These are phyloP conservation scores for Boloria euphrosyne DNA, from an alignment of 2,888 invertebrate species.

Conservation along the genomic window DNA sequence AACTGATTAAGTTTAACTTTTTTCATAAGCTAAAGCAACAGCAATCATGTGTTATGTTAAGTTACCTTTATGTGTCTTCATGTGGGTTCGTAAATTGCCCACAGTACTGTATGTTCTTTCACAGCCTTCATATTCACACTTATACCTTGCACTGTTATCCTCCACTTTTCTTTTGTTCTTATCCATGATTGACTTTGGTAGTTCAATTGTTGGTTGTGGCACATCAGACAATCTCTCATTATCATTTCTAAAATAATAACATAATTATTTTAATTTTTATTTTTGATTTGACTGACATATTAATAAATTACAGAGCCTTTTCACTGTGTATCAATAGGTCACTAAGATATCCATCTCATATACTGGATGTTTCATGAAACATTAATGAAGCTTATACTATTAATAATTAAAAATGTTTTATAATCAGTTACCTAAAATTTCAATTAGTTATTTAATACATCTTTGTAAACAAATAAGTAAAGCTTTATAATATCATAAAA, in stretches of 20 bases:
- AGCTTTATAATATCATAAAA: constrained; percentile 20
- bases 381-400: constrained; percentile 12
- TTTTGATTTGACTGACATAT: not conserved
- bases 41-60: no score
- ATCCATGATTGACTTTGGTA: constrained; percentile 57
- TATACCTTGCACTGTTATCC: constrained; percentile 83
- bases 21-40: not conserved
- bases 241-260: constrained; percentile 46
- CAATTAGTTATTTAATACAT: not conserved
- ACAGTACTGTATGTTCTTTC: constrained; percentile 95
- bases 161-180: constrained; percentile 62
- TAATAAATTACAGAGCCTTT: not conserved
- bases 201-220: constrained; percentile 50
- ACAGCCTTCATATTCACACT: constrained; percentile 95
- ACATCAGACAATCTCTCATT: constrained; percentile 55
- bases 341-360: no score
- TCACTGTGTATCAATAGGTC: no score
- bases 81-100: constrained; percentile 96
- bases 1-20: no score
- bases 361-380: constrained; percentile 2
- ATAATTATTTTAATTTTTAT: not conserved
- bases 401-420: not conserved
- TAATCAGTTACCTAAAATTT: not conserved
- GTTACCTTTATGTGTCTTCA: constrained; percentile 97
- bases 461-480: constrained; percentile 23